phyloP scores from a whole-genome alignment of 2,888 invertebrate genomes.

The Pasiphila rectangulata region DNA sequence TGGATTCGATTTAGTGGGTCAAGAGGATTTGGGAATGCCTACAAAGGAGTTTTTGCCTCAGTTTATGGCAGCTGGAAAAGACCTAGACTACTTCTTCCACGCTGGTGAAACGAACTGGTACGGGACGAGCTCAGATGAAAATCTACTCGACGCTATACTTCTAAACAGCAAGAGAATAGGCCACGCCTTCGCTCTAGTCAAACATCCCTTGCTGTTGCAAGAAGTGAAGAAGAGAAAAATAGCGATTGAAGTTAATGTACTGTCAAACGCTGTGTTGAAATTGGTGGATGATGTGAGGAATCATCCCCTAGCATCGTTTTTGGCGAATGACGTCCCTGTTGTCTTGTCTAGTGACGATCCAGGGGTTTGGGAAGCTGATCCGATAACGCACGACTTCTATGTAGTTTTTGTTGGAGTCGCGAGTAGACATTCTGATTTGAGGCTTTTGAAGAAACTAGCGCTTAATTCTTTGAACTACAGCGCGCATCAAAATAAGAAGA shows the following conservation, averaged over 20 bases:
- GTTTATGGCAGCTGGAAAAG: conserved; percentile 67
- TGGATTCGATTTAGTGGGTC: conserved; percentile 91
- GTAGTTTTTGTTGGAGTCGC: conserved; percentile 89
- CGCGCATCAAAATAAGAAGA: conserved; percentile 70
- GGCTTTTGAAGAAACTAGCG: conserved; percentile 86
- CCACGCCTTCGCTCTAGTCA: conserved; percentile 86
- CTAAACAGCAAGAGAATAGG: conserved; percentile 88
- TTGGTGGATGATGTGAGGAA: conserved; percentile 87
- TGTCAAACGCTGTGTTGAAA: conserved; percentile 88
- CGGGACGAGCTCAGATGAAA: conserved; percentile 84
- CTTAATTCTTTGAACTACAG: conserved; percentile 87
- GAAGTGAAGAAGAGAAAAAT: conserved; percentile 82
- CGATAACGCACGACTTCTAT: conserved; percentile 86
- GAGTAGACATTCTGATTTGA: conserved; percentile 84
- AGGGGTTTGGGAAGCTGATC: conserved; percentile 87
- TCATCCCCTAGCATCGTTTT: conserved; percentile 84
- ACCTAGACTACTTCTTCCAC: conserved; percentile 86
- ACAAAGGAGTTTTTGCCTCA: conserved; percentile 80
- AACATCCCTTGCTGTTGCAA: conserved; percentile 85
- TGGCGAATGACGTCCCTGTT: conserved; percentile 85
- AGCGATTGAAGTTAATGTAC: conserved; percentile 88
- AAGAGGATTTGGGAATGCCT: conserved; percentile 86
- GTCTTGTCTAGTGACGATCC: conserved; percentile 90
- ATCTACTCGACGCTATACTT: conserved; percentile 87
- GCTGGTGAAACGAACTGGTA: conserved; percentile 91